Evolutionary conservation across 2,113 vertebrate genomes (phyloP).

Genomic region (Monarcha castaneiventris): DNA sequence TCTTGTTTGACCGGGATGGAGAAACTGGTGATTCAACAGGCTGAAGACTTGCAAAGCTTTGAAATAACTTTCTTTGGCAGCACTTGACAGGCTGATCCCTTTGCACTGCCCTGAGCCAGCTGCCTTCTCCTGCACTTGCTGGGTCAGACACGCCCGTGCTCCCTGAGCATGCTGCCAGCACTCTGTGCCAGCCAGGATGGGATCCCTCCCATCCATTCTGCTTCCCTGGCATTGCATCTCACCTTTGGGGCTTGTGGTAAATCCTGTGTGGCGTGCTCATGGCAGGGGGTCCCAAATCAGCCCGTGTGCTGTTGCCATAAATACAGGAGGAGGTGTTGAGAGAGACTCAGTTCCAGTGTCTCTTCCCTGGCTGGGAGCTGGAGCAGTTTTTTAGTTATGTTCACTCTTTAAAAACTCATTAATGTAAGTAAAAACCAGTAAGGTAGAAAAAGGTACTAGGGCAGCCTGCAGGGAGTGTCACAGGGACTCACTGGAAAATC

Average conservation of each 20-base stretch:
- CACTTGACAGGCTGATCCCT: constrained; percentile 36
- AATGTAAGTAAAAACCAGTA: too few relatives aligned
- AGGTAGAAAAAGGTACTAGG: neutral
- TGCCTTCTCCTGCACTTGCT: neutral
- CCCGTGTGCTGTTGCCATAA: neutral
- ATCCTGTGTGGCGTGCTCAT: neutral
- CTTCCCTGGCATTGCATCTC: neutral
- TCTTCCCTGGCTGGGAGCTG: neutral
- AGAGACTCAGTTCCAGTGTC: neutral
- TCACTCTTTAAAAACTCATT: neutral
- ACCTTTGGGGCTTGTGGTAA: neutral
- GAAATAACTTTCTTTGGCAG: constrained; percentile 50
- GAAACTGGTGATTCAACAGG: constrained; percentile 50
- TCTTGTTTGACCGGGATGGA: constrained; percentile 7
- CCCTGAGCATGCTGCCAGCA: neutral
- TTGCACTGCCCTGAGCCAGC: neutral
- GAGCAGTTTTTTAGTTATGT: neutral
- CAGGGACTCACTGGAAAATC: neutral
- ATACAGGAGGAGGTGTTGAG: neutral
- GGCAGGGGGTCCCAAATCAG: neutral
- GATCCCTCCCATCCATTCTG: neutral
- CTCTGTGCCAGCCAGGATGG: neutral
- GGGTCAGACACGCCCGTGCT: neutral
- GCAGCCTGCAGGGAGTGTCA: neutral
- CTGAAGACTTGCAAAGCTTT: constrained; percentile 18